These are phyloP conservation scores for Parnassius glacialis DNA, from an alignment of 2,888 invertebrate species.

Conservation along the genomic window DNA sequence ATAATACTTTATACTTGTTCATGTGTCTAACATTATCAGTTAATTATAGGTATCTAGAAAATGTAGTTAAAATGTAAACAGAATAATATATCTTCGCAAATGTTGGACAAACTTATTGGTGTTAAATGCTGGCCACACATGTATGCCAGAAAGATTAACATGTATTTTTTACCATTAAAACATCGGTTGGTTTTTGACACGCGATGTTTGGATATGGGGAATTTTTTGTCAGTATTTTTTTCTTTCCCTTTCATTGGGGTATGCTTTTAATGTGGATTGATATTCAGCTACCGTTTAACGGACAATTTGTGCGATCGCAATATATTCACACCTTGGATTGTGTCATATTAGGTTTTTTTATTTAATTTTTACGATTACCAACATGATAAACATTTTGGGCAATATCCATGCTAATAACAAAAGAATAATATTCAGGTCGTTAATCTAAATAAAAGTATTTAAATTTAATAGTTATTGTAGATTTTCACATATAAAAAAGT, in stretches of 20 bases:
- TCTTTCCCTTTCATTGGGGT: conserved; percentile 38
- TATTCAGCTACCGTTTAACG: conserved; percentile 66
- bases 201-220: conserved; percentile 58
- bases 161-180: conserved; percentile 55
- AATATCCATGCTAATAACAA: no score
- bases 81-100: not conserved
- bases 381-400: no score
- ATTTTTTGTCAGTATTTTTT: conserved; percentile 38
- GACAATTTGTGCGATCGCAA: conserved; percentile 47
- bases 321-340: conserved; percentile 38
- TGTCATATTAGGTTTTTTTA: no score
- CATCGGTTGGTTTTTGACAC: conserved; percentile 60
- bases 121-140: conserved; percentile 9
- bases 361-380: no score
- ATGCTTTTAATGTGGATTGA: conserved; percentile 49
- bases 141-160: conserved; percentile 48
- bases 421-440: no score
- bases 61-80: no score
- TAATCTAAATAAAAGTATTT: no score
- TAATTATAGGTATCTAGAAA: no score
- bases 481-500: no score
- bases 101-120: not conserved
- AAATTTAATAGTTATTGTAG: no score
- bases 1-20: no score
- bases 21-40: no score